phyloP scores from a whole-genome alignment of 2,113 vertebrate genomes.

The Mustela lutreola region DNA sequence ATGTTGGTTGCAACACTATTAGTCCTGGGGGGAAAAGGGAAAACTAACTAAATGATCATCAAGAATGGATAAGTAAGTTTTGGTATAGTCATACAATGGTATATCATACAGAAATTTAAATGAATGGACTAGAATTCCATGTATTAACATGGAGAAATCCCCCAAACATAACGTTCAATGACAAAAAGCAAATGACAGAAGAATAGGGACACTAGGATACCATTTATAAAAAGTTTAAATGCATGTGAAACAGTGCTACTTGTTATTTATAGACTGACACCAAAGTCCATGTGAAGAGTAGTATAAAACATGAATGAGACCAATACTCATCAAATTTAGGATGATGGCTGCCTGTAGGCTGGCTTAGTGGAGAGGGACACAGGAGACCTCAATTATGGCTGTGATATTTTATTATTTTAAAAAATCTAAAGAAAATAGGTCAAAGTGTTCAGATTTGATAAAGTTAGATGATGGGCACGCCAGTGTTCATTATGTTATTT shows the following conservation, averaged over 20 bases:
- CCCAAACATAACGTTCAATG: background rate
- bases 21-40: background rate
- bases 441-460: background rate
- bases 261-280: background rate
- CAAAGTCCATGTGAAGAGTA: background rate
- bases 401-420: background rate
- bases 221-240: background rate
- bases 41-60: background rate
- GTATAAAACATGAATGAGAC: background rate
- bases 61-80: background rate
- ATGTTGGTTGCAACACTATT: background rate
- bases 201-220: background rate
- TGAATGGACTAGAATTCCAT: background rate
- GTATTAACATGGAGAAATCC: background rate
- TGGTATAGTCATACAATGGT: background rate
- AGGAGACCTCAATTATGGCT: background rate
- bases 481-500: background rate
- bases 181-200: background rate
- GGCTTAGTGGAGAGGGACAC: background rate
- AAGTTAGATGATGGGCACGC: background rate
- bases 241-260: background rate
- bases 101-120: background rate
- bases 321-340: background rate
- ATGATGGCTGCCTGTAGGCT: background rate
- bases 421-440: background rate